phyloP scores from a whole-genome alignment of 2,888 invertebrate genomes.

The Macaria liturata region DNA sequence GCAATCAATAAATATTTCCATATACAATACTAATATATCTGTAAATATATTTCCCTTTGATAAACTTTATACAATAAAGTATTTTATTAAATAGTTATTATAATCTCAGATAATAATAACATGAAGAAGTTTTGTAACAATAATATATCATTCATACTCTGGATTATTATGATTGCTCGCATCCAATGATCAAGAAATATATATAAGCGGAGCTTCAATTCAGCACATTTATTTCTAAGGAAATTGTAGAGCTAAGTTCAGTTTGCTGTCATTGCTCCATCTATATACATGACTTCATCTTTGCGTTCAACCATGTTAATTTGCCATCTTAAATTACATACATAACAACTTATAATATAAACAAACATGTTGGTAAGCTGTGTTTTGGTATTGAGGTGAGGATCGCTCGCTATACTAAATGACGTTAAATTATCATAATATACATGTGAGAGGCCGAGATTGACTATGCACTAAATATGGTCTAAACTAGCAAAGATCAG shows the following conservation, averaged over 20 bases:
- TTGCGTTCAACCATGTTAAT: constrained; percentile 54
- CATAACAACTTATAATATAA: constrained; percentile 74
- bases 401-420: constrained; percentile 73
- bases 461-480: constrained; percentile 13
- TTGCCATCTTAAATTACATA: constrained; percentile 71
- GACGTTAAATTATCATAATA: constrained; percentile 20
- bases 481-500: not conserved
- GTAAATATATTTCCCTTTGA: constrained; percentile 65
- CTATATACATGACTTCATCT: too few species aligned
- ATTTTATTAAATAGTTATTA: constrained; percentile 62
- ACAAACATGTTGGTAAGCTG: constrained; percentile 79
- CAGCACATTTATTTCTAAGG: too few species aligned
- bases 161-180: constrained; percentile 60
- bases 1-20: constrained; percentile 57
- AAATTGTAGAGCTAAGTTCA: too few species aligned
- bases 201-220: too few species aligned
- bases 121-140: constrained; percentile 69
- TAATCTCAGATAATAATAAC: constrained; percentile 61
- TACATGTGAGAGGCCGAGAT: constrained; percentile 37
- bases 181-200: constrained; percentile 48
- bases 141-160: constrained; percentile 67
- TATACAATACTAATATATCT: constrained; percentile 24
- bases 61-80: constrained; percentile 41
- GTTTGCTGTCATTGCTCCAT: too few species aligned
- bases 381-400: constrained; percentile 83